Percentiles rank a stretch among this genome's conserved stretches.
These are phyloP conservation scores for Mya arenaria DNA, from an alignment of 1,140 invertebrate species.

Conservation along the genomic window DNA sequence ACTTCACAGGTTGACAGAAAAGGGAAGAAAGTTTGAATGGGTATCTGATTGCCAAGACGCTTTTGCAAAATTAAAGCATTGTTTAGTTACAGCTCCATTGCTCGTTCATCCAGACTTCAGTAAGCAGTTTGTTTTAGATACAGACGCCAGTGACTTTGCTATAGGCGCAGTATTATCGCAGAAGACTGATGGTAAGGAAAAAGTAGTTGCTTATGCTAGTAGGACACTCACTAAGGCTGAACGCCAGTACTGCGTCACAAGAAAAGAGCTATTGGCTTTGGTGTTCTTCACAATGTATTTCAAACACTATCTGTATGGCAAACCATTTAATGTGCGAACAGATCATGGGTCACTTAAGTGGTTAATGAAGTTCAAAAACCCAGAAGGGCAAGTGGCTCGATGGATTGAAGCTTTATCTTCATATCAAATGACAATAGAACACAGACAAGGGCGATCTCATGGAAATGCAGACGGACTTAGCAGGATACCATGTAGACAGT, in stretches of 20 bases:
- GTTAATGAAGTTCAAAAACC: slow-evolving; percentile 46
- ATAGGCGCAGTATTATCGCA: slow-evolving; percentile 16
- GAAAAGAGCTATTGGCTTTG: slow-evolving; percentile 62
- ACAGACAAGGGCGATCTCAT: slow-evolving; percentile 46
- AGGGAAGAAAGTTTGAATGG: too few relatives aligned
- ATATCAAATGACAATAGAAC: slow-evolving; percentile 44
- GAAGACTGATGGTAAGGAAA: neutral
- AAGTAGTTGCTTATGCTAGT: slow-evolving; percentile 80
- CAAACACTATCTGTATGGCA: slow-evolving; percentile 50
- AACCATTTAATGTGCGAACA: slow-evolving; percentile 53
- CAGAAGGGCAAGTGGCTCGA: slow-evolving; percentile 57
- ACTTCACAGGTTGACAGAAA: too few relatives aligned
- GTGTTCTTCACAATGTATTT: slow-evolving; percentile 42
- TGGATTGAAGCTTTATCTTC: slow-evolving; percentile 63
- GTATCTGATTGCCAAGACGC: too few relatives aligned
- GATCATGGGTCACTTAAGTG: slow-evolving; percentile 64
- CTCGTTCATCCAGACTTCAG: too few relatives aligned
- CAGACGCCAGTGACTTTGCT: too few relatives aligned
- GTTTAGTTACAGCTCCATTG: too few relatives aligned
- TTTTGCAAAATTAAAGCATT: too few relatives aligned
- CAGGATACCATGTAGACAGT: slow-evolving; percentile 43
- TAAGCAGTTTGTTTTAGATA: too few relatives aligned
- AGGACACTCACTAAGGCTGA: slow-evolving; percentile 25
- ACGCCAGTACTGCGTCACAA: slow-evolving; percentile 78
- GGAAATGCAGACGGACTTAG: slow-evolving; percentile 56